A percentile compares a stretch with the other conserved stretches of the same genome.
Conservation (phyloP, 2,888 invertebrate species). For the Dynastes hyllus region DNA sequence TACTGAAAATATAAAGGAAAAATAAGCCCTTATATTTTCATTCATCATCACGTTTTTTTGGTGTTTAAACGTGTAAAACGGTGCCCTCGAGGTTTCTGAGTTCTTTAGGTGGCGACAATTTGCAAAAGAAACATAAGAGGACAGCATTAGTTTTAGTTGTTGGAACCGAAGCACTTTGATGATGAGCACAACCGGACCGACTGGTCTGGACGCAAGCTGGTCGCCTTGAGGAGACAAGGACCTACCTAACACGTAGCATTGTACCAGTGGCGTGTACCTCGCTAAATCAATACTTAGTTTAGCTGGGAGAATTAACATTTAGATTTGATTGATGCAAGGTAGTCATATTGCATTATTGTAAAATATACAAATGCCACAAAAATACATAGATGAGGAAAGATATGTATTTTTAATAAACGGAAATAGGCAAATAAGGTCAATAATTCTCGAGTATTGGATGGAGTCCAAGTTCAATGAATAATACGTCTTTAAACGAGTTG, state of each 20-base stretch:
- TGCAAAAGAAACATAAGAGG: conserved; percentile 7
- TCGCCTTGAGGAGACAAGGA: conserved; percentile 57
- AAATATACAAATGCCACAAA: too few species aligned
- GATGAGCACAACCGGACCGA: conserved; percentile 46
- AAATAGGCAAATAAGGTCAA: too few species aligned
- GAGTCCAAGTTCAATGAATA: too few species aligned
- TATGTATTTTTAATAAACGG: too few species aligned
- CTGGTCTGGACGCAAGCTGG: conserved; percentile 51
- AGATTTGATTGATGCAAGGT: conserved; percentile 3
- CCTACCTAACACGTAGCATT: conserved; percentile 57
- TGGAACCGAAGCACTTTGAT: conserved; percentile 33
- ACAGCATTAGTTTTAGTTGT: conserved; percentile 28
- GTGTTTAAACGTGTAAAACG: too few species aligned
- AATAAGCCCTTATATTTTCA: too few species aligned
- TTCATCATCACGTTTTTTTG: too few species aligned
- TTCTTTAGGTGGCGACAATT: background rate
- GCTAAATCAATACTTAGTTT: conserved; percentile 55
- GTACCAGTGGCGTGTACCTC: conserved; percentile 60
- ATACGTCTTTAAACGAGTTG: too few species aligned
- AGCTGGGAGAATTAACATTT: background rate
- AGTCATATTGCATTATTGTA: too few species aligned
- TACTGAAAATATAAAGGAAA: too few species aligned
- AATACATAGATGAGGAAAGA: too few species aligned
- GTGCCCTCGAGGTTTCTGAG: background rate
- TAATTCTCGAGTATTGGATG: too few species aligned